These are phyloP conservation scores for Chelon auratus DNA, from an alignment of 2,797 vertebrate species.

Conservation along the genomic window DNA sequence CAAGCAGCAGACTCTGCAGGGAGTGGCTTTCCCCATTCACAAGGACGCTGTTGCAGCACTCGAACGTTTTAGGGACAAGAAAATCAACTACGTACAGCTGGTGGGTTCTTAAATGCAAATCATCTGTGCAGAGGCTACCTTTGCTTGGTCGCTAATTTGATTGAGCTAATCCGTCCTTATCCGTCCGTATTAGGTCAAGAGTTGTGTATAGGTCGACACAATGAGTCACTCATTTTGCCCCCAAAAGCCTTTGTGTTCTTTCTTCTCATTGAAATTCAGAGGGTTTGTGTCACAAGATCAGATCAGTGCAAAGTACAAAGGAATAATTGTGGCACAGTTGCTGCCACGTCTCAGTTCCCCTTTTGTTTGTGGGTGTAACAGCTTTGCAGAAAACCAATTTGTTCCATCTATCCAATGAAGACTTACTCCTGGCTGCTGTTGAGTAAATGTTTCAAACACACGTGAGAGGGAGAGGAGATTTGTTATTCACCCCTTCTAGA, in stretches of 20 bases:
- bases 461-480: conserved; percentile 1
- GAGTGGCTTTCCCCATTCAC: conserved; percentile 94
- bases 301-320: conserved; percentile 68
- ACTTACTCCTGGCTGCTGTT: background rate
- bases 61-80: conserved; percentile 88
- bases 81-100: conserved; percentile 96
- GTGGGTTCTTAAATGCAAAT: conserved; percentile 81
- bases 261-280: conserved; percentile 70
- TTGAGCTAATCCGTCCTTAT: conserved; percentile 2
- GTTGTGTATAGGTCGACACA: conserved; percentile 49
- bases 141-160: background rate
- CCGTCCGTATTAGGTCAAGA: conserved; percentile 6
- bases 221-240: conserved; percentile 44
- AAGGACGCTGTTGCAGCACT: conserved; percentile 90
- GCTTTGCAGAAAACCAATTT: conserved; percentile 14
- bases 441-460: conserved; percentile 22
- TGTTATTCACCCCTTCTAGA: background rate
- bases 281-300: conserved; percentile 62
- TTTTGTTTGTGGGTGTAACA: conserved; percentile 37
- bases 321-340: conserved; percentile 45
- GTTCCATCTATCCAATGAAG: background rate
- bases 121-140: background rate
- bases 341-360: conserved; percentile 36
- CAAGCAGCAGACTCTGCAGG: conserved; percentile 96
- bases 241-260: conserved; percentile 62